Evolutionary conservation across 1,140 invertebrate genomes (phyloP).

Genomic region (Aphidius gifuensis): DNA sequence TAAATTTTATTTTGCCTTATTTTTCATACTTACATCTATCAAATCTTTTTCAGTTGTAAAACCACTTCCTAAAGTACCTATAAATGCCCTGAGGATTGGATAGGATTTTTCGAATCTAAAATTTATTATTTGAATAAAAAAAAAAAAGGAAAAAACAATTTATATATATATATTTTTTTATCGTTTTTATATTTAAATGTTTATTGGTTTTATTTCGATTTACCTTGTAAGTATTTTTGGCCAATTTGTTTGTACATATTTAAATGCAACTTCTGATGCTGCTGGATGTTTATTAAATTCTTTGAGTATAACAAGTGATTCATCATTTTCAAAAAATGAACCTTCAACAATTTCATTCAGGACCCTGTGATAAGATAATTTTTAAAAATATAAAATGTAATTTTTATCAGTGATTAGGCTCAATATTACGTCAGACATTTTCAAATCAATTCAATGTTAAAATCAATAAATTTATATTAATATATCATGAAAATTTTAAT

Average conservation of each 20-base stretch:
- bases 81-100: constrained; percentile 23
- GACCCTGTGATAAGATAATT: constrained; percentile 29
- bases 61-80: constrained; percentile 15
- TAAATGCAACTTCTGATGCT: constrained; percentile 35
- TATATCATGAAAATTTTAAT: neutral
- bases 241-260: constrained; percentile 42
- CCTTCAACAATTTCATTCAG: constrained; percentile 39
- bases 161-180: too few species aligned
- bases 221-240: constrained; percentile 37
- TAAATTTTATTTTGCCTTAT: constrained; percentile 10
- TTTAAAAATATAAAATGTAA: neutral
- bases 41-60: constrained; percentile 27
- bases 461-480: neutral
- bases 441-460: neutral
- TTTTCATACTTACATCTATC: constrained; percentile 23
- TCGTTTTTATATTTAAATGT: too few species aligned
- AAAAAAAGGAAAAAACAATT: neutral
- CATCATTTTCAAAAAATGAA: constrained; percentile 31
- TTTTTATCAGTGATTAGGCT: too few species aligned
- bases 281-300: constrained; percentile 40
- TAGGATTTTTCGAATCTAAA: constrained; percentile 18
- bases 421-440: too few species aligned
- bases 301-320: constrained; percentile 36
- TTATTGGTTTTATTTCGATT: neutral
- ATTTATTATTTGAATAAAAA: neutral